Base-by-base conservation (phyloP, 2,888 invertebrate species). In the Nomada goodeniana region DNA sequence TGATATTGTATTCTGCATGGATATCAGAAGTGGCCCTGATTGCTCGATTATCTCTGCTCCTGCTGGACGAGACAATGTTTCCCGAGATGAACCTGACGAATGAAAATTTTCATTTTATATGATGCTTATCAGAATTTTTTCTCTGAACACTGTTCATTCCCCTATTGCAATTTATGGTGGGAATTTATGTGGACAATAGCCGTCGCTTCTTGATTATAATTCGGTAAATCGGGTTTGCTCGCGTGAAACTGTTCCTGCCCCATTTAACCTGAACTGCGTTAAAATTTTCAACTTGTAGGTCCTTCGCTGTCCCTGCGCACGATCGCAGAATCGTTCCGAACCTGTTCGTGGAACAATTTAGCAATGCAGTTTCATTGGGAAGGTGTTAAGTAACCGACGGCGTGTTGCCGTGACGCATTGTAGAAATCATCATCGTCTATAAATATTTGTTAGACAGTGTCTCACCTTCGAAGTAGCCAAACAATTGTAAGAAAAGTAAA, bases 401-500 rank as follows among this genome's bases (percentile, higher is more conserved):
- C 4, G 20, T 20, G 9, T 47, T 23, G 50, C 26, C 36, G 2
- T 55, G 55, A 55, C 23, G 74, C 59, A 60, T 23, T 15, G 23
- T 29, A 53, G 36, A 71, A 57, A 60, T 68, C 74, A 79, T 79
- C 65, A 52, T 59, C 55, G 53, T 79, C 67, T 61, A 74, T 77
- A 77, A 74, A 74, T 77, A 74, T 67, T 67, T 52, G 55, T 75
- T 23, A 53, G 47, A 71, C 59, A 55, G 9, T 55, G 76, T 52
- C 44, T 61, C 53, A 50, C 26, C 13, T 20, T 47, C 50, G 20
- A 61, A 18, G 44, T 53, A 29, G 42, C 65, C 61, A 67, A 71
- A 80, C 55, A 71, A 65, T 50, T 59, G 57, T 53, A 15, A 11
- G 20, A 15, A 7, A 2, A 47, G 52, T 5, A 23, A 55, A 57